Percentiles rank a stretch among this genome's conserved stretches.
Evolutionary conservation across 2,888 invertebrate genomes (phyloP).

Genomic region (Hypomecis punctinalis): DNA sequence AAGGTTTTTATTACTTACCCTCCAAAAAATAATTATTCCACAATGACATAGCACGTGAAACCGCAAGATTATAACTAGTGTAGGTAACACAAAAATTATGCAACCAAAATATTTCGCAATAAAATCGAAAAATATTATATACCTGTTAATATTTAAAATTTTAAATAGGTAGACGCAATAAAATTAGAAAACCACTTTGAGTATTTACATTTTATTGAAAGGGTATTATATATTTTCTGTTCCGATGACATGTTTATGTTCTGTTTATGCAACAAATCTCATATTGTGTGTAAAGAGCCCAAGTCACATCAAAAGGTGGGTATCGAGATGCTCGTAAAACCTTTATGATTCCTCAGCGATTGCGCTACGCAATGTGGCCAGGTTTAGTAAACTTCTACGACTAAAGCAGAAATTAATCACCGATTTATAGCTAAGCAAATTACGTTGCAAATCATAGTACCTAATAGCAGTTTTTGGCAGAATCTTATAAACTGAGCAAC

Average conservation of each 20-base stretch:
- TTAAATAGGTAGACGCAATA: constrained; percentile 31
- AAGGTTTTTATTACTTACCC: too few species aligned
- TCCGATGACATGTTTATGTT: constrained; percentile 55
- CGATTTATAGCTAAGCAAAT: too few species aligned
- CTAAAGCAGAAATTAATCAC: too few species aligned
- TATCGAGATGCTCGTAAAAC: constrained; percentile 79
- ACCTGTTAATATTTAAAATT: constrained; percentile 34
- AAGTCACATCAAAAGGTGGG: constrained; percentile 66
- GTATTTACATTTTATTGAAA: constrained; percentile 43
- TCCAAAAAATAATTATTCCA: background rate
- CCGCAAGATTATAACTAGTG: background rate
- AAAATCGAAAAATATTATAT: constrained; percentile 30
- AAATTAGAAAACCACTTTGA: constrained; percentile 39
- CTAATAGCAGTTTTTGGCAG: too few species aligned
- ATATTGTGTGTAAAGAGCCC: constrained; percentile 50
- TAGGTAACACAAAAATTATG: background rate
- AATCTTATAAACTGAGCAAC: too few species aligned
- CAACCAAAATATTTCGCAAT: constrained; percentile 33
- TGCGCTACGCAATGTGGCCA: constrained; percentile 1
- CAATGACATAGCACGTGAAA: too few species aligned
- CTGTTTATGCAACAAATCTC: constrained; percentile 64
- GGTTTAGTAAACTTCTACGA: too few species aligned
- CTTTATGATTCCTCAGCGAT: constrained; percentile 79
- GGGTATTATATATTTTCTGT: constrained; percentile 44
- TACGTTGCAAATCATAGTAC: too few species aligned